A percentile compares a stretch with the other conserved stretches of the same genome.
Evolutionary conservation across 2,888 invertebrate genomes (phyloP).

Genomic region (Dryadula phaetusa): DNA sequence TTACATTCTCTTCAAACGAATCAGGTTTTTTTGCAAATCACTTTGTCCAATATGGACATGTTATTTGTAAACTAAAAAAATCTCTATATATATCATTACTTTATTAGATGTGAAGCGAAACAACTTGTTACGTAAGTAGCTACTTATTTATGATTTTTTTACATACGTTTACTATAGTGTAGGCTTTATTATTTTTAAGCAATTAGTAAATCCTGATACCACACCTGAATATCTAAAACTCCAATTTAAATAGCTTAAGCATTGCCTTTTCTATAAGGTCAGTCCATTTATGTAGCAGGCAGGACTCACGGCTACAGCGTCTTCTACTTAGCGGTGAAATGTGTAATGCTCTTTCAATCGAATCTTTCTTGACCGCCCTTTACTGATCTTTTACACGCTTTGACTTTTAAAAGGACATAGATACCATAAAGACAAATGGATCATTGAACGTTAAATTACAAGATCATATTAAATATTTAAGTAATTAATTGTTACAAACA

Average conservation of each 20-base stretch:
- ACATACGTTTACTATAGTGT: not conserved
- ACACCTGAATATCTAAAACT: constrained; percentile 29
- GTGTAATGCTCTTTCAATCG: constrained; percentile 64
- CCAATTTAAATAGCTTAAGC: constrained; percentile 41
- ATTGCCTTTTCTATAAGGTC: constrained; percentile 67
- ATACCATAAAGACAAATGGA: constrained; percentile 30
- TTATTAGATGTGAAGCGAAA: too few species aligned
- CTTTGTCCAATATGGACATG: too few species aligned
- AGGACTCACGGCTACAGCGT: constrained; percentile 63
- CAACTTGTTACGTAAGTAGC: too few species aligned
- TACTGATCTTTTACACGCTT: constrained; percentile 53
- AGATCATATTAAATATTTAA: not conserved
- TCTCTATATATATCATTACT: too few species aligned
- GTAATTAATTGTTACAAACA: too few species aligned
- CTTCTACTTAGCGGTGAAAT: constrained; percentile 80
- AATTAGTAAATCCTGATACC: constrained; percentile 30
- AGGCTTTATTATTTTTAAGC: constrained; percentile 8
- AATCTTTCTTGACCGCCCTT: constrained; percentile 55
- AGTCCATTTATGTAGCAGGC: constrained; percentile 64
- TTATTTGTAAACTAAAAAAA: too few species aligned
- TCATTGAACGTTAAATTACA: constrained; percentile 8
- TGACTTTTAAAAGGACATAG: constrained; percentile 47
- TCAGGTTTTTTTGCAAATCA: too few species aligned
- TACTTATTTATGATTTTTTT: not conserved
- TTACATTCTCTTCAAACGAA: too few species aligned